These are phyloP conservation scores for Aethes cnicana DNA, from an alignment of 2,888 invertebrate species.

Conservation along the genomic window DNA sequence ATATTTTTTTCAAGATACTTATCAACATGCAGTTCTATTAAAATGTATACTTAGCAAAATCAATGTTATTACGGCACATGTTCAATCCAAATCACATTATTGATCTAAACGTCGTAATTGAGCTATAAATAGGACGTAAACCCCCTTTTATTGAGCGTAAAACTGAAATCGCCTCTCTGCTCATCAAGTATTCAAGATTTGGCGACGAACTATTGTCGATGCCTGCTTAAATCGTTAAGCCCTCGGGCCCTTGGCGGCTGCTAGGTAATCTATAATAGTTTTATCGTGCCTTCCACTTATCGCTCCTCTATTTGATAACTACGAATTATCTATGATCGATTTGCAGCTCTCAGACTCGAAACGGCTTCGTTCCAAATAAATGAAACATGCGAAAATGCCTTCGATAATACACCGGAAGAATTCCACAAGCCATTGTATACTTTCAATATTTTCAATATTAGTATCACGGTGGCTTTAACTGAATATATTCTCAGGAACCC, in stretches of 20 bases:
- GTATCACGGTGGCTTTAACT: slow-evolving; percentile 12
- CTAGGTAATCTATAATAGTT: slow-evolving; percentile 30
- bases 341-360: slow-evolving; percentile 11
- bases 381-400: too few relatives aligned
- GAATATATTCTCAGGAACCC: slow-evolving; percentile 14
- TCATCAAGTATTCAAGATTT: slow-evolving; percentile 48
- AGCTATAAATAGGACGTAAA: slow-evolving; percentile 52
- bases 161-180: slow-evolving; percentile 42
- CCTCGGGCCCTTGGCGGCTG: slow-evolving; percentile 30
- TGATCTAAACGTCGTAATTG: slow-evolving; percentile 44
- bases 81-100: slow-evolving; percentile 34
- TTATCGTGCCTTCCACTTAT: slow-evolving; percentile 41
- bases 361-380: slow-evolving; percentile 4
- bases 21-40: too few relatives aligned
- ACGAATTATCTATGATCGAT: slow-evolving; percentile 34
- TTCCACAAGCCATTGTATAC: not conserved
- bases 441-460: slow-evolving; percentile 19
- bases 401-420: too few relatives aligned
- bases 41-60: too few relatives aligned
- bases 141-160: slow-evolving; percentile 46
- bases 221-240: slow-evolving; percentile 24
- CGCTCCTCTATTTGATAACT: slow-evolving; percentile 29
- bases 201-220: slow-evolving; percentile 36
- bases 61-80: too few relatives aligned
- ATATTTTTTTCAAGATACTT: too few relatives aligned